These are phyloP conservation scores for Augiades crinisus DNA, from an alignment of 2,888 invertebrate genomes.

Conservation along the genomic window DNA sequence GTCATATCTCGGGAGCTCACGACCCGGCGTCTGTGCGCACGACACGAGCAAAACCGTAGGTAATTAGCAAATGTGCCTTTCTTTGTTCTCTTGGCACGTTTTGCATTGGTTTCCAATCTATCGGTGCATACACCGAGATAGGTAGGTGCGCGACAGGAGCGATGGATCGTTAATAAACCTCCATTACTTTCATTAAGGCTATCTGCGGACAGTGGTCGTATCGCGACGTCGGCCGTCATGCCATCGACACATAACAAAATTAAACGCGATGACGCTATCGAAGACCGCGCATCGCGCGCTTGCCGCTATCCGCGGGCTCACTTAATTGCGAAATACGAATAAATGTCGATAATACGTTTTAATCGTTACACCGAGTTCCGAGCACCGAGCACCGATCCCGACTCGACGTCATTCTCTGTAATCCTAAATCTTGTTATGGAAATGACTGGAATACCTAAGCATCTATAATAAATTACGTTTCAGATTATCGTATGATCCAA, in stretches of 20 bases:
- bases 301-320: conserved; percentile 46
- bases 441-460: conserved; percentile 75
- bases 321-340: conserved; percentile 77
- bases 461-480: conserved; percentile 77
- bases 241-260: conserved; percentile 73
- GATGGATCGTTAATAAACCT: conserved; percentile 75
- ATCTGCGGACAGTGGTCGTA: conserved; percentile 74
- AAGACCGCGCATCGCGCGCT: conserved; percentile 63
- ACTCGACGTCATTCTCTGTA: conserved; percentile 61
- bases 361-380: conserved; percentile 57
- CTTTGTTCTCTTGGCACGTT: conserved; percentile 80
- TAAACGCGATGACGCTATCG: conserved; percentile 76
- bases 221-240: conserved; percentile 76
- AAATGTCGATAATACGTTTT: conserved; percentile 73
- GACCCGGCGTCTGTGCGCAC: conserved; percentile 77
- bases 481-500: conserved; percentile 82
- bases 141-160: conserved; percentile 61
- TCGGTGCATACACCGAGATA: conserved; percentile 58
- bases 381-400: conserved; percentile 47
- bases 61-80: conserved; percentile 81
- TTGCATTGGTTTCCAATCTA: conserved; percentile 66
- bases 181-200: conserved; percentile 80
- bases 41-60: conserved; percentile 77
- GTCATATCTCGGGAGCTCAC: conserved; percentile 78
- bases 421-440: conserved; percentile 80